A percentile compares a stretch with the other conserved stretches of the same genome.
Evolutionary conservation across 2,888 invertebrate genomes (phyloP).

Genomic region (Argyresthia goedartella): DNA sequence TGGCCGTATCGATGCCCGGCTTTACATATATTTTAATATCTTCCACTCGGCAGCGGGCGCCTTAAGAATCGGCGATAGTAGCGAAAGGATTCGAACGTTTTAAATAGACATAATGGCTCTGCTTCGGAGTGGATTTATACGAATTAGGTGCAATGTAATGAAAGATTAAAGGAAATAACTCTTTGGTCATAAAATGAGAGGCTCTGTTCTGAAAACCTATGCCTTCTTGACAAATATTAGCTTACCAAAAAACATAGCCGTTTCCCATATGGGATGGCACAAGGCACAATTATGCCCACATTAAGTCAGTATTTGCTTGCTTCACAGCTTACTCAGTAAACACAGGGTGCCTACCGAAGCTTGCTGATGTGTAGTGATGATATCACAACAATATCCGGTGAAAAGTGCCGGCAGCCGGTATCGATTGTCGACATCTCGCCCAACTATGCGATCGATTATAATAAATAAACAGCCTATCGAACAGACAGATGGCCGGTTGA

Average conservation of each 20-base stretch:
- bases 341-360: no score
- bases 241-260: no score
- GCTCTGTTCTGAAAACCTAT: no score
- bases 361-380: no score
- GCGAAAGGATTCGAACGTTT: background rate
- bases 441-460: background rate
- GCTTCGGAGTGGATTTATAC: background rate
- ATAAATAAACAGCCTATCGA: background rate
- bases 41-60: slow-evolving; percentile 9
- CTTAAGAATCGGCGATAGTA: background rate
- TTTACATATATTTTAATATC: slow-evolving; percentile 63
- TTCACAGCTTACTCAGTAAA: no score
- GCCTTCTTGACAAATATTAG: no score
- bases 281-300: no score
- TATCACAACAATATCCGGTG: background rate
- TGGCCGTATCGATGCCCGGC: slow-evolving; percentile 44
- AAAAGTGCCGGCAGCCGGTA: background rate
- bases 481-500: no score
- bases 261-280: no score
- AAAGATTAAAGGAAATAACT: no score
- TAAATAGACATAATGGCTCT: background rate
- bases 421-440: background rate
- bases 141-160: background rate
- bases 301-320: no score
- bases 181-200: no score